Base-by-base conservation (phyloP, 2,113 vertebrate species). In the Colistium nudipinnis region DNA sequence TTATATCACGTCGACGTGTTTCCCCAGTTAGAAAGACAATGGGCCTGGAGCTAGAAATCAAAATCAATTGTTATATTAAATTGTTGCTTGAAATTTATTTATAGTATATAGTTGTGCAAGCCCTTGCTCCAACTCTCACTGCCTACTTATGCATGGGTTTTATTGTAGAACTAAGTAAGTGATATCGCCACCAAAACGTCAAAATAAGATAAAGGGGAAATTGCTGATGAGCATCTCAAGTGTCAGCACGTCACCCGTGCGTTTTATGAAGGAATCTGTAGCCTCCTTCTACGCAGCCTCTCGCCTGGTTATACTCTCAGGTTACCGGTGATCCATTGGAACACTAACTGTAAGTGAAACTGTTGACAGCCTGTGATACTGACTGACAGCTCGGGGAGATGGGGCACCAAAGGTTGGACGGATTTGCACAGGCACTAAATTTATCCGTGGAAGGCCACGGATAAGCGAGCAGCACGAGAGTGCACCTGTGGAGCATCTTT, bases 301-400 rank as follows among this genome's bases (percentile, higher is more conserved):
- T 74, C 64, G 76, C 35, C 69, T 31, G 75, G 56, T 76, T 60
- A 74, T 71, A 51, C 38, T 81, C 76, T 87, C 53, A 52, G 16
- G 72, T 91, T 85, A 68, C 89, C 28, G 64, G 70, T 36, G 68
- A 80, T 78, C 78, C 64, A 55, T 7, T 70, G 85, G 83, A 93
- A 91, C 66, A 77, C 82, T 81, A 90, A 89, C 83, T 65, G 87
- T 86, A 90, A 88, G 86, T 7, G 80, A 90, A 85, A 87, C 87
- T 57, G 76, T 84, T 89, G 88, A 91, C 90, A 90, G 88, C 56
- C 80, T 64, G 36, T 70, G 83, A 89, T 60, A 65, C 30, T 87
- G 90, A 93, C 62, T 90, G 90, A 85, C 90, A 87, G 86, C 41
- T 74, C 59, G 12, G 38, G 55, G 55, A 78, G 78, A 82, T 33